phyloP scores from a whole-genome alignment of 2,888 invertebrate species.

The Parnassius orleans region DNA sequence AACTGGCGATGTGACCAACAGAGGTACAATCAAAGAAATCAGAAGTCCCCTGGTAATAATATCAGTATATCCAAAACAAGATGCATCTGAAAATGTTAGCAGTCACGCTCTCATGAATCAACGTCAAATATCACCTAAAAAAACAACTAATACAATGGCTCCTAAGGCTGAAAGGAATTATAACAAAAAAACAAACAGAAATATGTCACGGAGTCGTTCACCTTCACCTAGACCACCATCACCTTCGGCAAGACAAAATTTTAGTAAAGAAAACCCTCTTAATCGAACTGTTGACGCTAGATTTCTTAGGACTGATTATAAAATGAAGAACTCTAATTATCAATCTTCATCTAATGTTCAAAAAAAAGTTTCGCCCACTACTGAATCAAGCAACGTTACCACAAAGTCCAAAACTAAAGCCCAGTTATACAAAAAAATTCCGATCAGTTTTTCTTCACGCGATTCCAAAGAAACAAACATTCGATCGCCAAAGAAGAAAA shows the following conservation, averaged over 20 bases:
- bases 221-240: slow-evolving; percentile 28
- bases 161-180: neutral
- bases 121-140: slow-evolving; percentile 23
- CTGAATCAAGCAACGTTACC: slow-evolving; percentile 15
- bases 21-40: slow-evolving; percentile 34
- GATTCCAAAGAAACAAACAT: slow-evolving; percentile 40
- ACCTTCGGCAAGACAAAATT: slow-evolving; percentile 9
- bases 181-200: slow-evolving; percentile 22
- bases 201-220: slow-evolving; percentile 27
- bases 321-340: slow-evolving; percentile 15
- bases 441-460: slow-evolving; percentile 19
- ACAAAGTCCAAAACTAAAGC: slow-evolving; percentile 25
- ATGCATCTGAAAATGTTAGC: slow-evolving; percentile 33
- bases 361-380: slow-evolving; percentile 17
- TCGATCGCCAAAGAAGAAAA: slow-evolving; percentile 47
- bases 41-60: slow-evolving; percentile 63
- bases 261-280: slow-evolving; percentile 27
- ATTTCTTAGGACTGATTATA: slow-evolving; percentile 17
- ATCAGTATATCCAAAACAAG: slow-evolving; percentile 63
- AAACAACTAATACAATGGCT: neutral
- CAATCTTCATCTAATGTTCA: slow-evolving; percentile 5
- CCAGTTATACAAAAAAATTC: slow-evolving; percentile 25
- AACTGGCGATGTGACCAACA: slow-evolving; percentile 29
- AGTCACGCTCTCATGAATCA: slow-evolving; percentile 29
- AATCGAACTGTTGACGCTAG: slow-evolving; percentile 28